phyloP scores from a whole-genome alignment of 1,140 invertebrate species.

The Tetramorium parvispinum region DNA sequence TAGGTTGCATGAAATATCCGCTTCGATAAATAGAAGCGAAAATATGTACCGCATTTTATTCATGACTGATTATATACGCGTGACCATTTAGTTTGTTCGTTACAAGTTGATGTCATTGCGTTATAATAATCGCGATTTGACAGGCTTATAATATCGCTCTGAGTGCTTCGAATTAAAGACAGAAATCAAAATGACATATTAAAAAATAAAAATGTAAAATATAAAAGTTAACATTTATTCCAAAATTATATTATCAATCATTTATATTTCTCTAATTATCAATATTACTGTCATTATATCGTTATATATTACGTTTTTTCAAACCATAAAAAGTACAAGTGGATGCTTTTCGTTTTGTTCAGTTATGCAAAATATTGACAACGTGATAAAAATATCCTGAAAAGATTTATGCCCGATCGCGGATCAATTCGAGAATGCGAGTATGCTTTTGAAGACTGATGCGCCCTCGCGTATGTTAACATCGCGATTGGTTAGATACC shows the following conservation, averaged over 20 bases:
- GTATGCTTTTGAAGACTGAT: no score
- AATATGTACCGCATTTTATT: constrained; percentile 1
- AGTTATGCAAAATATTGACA: no score
- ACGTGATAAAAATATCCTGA: no score
- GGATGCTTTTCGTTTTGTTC: no score
- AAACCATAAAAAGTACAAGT: no score
- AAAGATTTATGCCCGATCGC: no score
- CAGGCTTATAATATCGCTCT: not conserved
- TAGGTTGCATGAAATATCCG: not conserved
- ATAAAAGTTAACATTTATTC: not conserved
- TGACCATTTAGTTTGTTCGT: constrained; percentile 18
- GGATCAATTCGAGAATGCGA: no score
- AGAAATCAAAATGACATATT: not conserved
- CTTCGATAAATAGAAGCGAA: constrained; percentile 5
- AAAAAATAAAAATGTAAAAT: not conserved
- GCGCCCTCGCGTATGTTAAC: no score
- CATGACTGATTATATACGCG: not conserved
- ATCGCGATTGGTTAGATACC: not conserved
- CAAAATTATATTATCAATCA: constrained; percentile 1
- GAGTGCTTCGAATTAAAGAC: not conserved
- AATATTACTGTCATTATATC: not conserved
- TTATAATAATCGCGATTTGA: constrained; percentile 16
- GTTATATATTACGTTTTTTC: not conserved
- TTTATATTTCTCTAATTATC: not conserved
- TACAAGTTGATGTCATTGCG: not conserved